Evolutionary conservation across 2,797 vertebrate species (phyloP).

Genomic region (Argentina silus): DNA sequence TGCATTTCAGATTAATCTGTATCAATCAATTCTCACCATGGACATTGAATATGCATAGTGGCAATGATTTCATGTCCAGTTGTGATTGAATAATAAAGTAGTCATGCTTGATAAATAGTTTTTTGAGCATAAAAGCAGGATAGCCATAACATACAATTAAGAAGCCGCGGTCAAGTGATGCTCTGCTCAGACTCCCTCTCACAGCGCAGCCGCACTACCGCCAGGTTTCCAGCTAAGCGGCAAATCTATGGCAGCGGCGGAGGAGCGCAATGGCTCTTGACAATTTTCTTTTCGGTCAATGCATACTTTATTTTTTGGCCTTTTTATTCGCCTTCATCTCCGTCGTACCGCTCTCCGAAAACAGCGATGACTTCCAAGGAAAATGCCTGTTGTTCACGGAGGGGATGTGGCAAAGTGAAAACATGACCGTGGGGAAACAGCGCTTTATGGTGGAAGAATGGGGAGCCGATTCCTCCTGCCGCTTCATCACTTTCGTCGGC

Average conservation of each 20-base stretch:
- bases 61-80: too few relatives aligned
- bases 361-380: conserved; percentile 81
- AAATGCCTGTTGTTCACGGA: conserved; percentile 83
- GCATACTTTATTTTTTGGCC: conserved; percentile 13
- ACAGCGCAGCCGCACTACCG: background rate
- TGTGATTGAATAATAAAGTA: too few relatives aligned
- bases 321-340: conserved; percentile 72
- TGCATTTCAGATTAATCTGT: too few relatives aligned
- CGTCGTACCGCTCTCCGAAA: conserved; percentile 81
- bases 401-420: conserved; percentile 84
- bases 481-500: conserved; percentile 78
- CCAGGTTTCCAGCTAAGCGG: too few relatives aligned
- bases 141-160: too few relatives aligned
- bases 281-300: conserved; percentile 8
- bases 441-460: conserved; percentile 84
- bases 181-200: background rate
- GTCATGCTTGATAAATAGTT: too few relatives aligned
- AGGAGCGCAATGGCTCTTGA: conserved; percentile 1
- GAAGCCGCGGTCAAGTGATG: background rate
- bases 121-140: too few relatives aligned
- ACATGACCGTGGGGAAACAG: conserved; percentile 76
- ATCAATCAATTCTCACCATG: too few relatives aligned
- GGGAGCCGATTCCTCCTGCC: conserved; percentile 81
- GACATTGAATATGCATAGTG: too few relatives aligned
- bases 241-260: background rate